A percentile compares a stretch with the other conserved stretches of the same genome.
Conservation (phyloP, 2,888 invertebrate genomes). For the Peribatodes rhomboidaria region DNA sequence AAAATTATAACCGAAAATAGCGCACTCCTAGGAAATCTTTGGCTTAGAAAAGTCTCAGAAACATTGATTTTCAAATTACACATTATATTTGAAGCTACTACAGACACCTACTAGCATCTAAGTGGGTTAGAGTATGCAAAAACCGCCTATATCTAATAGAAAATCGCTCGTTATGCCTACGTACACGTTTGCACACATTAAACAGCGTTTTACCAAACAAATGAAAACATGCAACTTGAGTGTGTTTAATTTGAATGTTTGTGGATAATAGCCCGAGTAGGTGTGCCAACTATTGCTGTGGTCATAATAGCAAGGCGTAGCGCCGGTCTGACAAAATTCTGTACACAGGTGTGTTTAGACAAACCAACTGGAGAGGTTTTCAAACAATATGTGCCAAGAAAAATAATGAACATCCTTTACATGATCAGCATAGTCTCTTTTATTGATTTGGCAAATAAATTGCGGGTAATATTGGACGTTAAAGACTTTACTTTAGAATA, state of each 20-base stretch:
- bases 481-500: background rate
- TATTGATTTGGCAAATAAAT: slow-evolving; percentile 41
- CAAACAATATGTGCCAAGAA: slow-evolving; percentile 58
- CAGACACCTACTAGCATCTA: background rate
- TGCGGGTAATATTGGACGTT: slow-evolving; percentile 13
- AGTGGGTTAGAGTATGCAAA: background rate
- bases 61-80: too few species aligned
- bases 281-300: slow-evolving; percentile 40
- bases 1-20: too few species aligned
- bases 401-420: slow-evolving; percentile 51
- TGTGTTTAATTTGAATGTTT: slow-evolving; percentile 55
- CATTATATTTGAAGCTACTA: too few species aligned
- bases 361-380: slow-evolving; percentile 57
- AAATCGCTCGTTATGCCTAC: slow-evolving; percentile 31
- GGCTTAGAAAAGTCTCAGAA: too few species aligned
- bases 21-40: too few species aligned
- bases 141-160: slow-evolving; percentile 15
- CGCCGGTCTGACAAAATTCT: slow-evolving; percentile 42
- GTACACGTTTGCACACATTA: slow-evolving; percentile 25
- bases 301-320: slow-evolving; percentile 41
- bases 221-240: slow-evolving; percentile 46
- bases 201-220: slow-evolving; percentile 47
- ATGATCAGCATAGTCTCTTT: slow-evolving; percentile 45
- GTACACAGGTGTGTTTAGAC: slow-evolving; percentile 53
- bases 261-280: slow-evolving; percentile 54